phyloP scores from a whole-genome alignment of 2,113 vertebrate species.

The Ptyas mucosa region DNA sequence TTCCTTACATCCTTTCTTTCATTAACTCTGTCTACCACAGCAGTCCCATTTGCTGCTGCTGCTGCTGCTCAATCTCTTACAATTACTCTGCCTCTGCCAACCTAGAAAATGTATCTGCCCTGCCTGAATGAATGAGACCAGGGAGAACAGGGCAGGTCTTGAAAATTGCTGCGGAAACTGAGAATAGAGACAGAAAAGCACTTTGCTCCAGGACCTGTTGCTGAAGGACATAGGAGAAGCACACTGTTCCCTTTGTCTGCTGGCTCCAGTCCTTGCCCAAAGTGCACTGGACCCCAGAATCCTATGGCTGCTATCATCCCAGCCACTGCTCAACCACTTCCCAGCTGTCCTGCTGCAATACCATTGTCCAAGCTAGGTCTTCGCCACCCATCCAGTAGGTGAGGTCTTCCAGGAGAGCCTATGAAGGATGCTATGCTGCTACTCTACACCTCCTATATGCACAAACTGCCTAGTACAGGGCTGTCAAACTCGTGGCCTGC shows the following conservation, averaged over 20 bases:
- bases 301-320: background rate
- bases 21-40: background rate
- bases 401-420: background rate
- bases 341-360: background rate
- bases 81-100: background rate
- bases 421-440: background rate
- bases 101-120: background rate
- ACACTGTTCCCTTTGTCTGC: background rate
- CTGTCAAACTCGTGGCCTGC: no score
- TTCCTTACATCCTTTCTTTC: background rate
- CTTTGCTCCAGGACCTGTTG: background rate
- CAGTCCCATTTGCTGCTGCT: background rate
- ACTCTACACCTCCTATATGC: background rate
- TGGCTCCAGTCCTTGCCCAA: background rate
- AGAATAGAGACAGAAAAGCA: background rate
- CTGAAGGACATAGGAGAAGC: background rate
- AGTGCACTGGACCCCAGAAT: background rate
- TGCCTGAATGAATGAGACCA: background rate
- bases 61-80: background rate
- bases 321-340: background rate
- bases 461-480: background rate
- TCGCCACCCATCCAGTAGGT: background rate
- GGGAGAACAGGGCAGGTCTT: background rate
- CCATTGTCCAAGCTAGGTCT: background rate
- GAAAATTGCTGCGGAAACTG: background rate